phyloP scores from a whole-genome alignment of 2,113 vertebrate species.

The Centropristis striata region DNA sequence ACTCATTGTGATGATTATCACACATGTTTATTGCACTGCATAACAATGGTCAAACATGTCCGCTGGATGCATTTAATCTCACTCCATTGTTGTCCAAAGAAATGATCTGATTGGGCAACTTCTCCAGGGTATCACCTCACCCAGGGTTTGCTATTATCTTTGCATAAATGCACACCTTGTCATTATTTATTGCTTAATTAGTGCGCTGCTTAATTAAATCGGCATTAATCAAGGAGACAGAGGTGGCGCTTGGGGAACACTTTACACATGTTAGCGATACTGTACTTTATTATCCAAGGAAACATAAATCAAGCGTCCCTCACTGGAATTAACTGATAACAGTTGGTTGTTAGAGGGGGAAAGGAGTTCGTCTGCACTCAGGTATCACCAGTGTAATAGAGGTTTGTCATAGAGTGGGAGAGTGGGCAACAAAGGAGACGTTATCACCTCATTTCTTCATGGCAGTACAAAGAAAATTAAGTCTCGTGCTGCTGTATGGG shows the following conservation, averaged over 20 bases:
- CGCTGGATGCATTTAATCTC: slow-evolving; percentile 55
- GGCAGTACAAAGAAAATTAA: slow-evolving; percentile 7
- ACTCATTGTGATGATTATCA: slow-evolving; percentile 57
- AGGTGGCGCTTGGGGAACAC: slow-evolving; percentile 78
- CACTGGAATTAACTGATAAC: slow-evolving; percentile 80
- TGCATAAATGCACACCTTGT: slow-evolving; percentile 84
- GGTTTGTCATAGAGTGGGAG: slow-evolving; percentile 10
- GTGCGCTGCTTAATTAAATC: slow-evolving; percentile 83
- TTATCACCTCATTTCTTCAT: slow-evolving; percentile 13
- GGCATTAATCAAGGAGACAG: slow-evolving; percentile 87
- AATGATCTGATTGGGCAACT: slow-evolving; percentile 66
- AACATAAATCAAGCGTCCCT: slow-evolving; percentile 78
- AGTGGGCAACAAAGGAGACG: slow-evolving; percentile 29
- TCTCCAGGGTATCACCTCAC: slow-evolving; percentile 61
- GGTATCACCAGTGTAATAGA: slow-evolving; percentile 19
- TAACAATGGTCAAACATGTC: slow-evolving; percentile 69
- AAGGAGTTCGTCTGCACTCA: not conserved
- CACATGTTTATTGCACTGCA: slow-evolving; percentile 29
- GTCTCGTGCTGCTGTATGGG: not conserved
- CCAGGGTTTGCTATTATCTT: slow-evolving; percentile 80
- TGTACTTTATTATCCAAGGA: slow-evolving; percentile 82
- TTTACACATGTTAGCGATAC: slow-evolving; percentile 85
- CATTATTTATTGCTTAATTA: slow-evolving; percentile 88
- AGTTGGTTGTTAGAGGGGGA: slow-evolving; percentile 53
- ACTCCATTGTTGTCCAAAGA: slow-evolving; percentile 64